Conservation (phyloP, 2,888 invertebrate species). For the Dryococelus australis region DNA sequence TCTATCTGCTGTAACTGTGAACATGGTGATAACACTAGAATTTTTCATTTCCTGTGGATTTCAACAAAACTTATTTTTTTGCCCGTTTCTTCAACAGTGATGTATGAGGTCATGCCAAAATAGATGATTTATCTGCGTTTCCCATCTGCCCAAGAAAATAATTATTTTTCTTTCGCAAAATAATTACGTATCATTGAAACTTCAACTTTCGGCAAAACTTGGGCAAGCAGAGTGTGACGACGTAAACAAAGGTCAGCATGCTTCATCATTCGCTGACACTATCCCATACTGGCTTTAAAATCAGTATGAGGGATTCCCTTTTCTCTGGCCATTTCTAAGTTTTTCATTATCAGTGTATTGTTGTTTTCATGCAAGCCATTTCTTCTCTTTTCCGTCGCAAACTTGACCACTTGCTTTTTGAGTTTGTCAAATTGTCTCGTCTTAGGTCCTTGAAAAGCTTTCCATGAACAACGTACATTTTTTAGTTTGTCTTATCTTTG, state of each 20-base stretch:
- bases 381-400: too few relatives aligned
- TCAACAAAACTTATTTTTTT: slow-evolving; percentile 30
- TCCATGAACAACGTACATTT: too few relatives aligned
- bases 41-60: slow-evolving; percentile 29
- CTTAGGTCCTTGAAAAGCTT: too few relatives aligned
- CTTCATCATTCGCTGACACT: background rate
- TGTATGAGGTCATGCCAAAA: background rate
- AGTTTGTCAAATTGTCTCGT: too few relatives aligned
- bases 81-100: slow-evolving; percentile 33
- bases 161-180: background rate
- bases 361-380: too few relatives aligned
- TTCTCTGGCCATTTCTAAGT: too few relatives aligned
- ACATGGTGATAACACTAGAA: slow-evolving; percentile 24
- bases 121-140: too few relatives aligned
- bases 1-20: slow-evolving; percentile 27
- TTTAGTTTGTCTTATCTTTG: too few relatives aligned
- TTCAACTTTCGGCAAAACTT: slow-evolving; percentile 11
- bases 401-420: too few relatives aligned
- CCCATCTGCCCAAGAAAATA: background rate
- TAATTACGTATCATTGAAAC: slow-evolving; percentile 33
- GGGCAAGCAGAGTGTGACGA: background rate
- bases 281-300: background rate
- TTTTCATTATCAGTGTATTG: too few relatives aligned
- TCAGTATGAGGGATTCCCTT: background rate
- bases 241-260: background rate